These are phyloP conservation scores for Percopsis transmontana DNA, from an alignment of 2,113 vertebrate genomes.

Conservation along the genomic window DNA sequence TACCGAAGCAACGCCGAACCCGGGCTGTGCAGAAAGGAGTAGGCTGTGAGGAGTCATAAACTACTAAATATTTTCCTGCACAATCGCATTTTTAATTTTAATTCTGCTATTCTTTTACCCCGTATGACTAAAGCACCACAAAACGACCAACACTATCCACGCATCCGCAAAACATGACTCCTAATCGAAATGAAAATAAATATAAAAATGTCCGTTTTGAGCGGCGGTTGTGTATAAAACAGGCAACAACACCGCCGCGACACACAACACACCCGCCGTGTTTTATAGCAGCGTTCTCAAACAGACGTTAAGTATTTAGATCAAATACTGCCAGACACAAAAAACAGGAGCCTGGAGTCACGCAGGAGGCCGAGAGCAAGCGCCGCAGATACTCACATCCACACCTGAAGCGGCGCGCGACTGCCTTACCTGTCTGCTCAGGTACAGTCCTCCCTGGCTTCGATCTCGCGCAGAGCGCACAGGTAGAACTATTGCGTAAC, in stretches of 20 bases:
- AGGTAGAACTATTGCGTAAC: constrained; percentile 21
- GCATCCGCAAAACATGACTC: not conserved
- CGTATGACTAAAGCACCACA: constrained; percentile 8
- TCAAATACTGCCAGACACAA: not conserved
- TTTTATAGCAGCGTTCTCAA: too few relatives aligned
- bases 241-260: not conserved
- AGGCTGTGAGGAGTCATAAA: not conserved
- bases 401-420: constrained; percentile 40
- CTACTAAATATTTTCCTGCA: constrained; percentile 13
- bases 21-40: not conserved
- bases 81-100: not conserved
- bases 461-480: constrained; percentile 16
- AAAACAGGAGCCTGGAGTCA: not conserved
- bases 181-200: not conserved
- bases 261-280: constrained; percentile 5
- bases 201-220: not conserved
- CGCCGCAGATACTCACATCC: not conserved
- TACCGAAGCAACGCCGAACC: not conserved
- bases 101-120: too few relatives aligned
- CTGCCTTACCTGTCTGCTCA: constrained; percentile 53
- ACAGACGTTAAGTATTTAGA: too few relatives aligned
- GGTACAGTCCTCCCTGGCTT: constrained; percentile 30
- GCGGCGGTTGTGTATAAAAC: not conserved
- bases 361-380: not conserved
- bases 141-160: not conserved